A percentile compares a stretch with the other conserved stretches of the same genome.
Conservation (phyloP, 2,888 invertebrate species). For the Cheilosia soror region DNA sequence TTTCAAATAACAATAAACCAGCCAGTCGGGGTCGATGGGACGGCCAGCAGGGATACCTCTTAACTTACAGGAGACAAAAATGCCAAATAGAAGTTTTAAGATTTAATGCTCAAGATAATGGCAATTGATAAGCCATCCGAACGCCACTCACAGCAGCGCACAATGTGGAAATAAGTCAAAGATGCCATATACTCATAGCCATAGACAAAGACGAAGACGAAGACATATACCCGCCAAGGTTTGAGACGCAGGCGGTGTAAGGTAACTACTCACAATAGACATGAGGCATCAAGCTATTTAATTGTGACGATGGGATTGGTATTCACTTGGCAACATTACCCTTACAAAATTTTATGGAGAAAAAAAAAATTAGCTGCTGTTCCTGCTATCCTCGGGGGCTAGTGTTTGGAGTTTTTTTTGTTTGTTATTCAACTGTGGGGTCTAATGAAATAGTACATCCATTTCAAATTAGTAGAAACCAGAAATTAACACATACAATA, state of each 20-base stretch:
- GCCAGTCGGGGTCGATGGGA: not conserved
- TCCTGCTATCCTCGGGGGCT: conserved; percentile 22
- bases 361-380: conserved; percentile 12
- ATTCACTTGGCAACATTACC: conserved; percentile 38
- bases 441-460: not conserved
- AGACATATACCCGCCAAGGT: not conserved
- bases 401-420: not conserved
- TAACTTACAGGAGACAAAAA: conserved; percentile 36
- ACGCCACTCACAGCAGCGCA: conserved; percentile 19
- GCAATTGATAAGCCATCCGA: conserved; percentile 48
- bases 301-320: conserved; percentile 55
- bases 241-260: not conserved
- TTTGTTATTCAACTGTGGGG: conserved; percentile 21
- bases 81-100: conserved; percentile 46
- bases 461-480: no score
- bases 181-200: conserved; percentile 25
- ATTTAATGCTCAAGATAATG: conserved; percentile 53
- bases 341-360: conserved; percentile 1
- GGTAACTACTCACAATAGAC: conserved; percentile 15
- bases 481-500: no score
- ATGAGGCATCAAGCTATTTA: conserved; percentile 41
- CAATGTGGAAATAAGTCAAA: conserved; percentile 61
- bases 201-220: not conserved
- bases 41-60: not conserved
- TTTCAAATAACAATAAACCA: conserved; percentile 56